A percentile compares a stretch with the other conserved stretches of the same genome.
Evolutionary conservation across 2,888 invertebrate species (phyloP).

Genomic region (Hymenopus coronatus): DNA sequence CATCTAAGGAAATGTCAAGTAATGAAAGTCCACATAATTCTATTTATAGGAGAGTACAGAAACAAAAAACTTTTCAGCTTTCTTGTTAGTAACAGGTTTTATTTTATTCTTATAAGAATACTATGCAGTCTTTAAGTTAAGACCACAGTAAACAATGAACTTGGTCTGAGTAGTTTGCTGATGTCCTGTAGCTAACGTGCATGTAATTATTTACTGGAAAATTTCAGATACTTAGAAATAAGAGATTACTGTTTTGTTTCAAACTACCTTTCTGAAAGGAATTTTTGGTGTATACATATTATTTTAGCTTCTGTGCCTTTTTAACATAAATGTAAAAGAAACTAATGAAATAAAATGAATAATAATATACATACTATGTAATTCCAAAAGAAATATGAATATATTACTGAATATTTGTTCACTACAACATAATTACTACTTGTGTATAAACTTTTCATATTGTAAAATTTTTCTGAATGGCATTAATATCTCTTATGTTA

Average conservation of each 20-base stretch:
- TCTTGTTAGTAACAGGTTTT: no score
- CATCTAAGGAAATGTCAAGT: no score
- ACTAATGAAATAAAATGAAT: not conserved
- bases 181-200: not conserved
- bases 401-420: not conserved
- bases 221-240: not conserved
- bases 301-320: constrained; percentile 14
- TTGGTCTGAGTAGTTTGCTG: not conserved
- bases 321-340: not conserved
- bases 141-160: not conserved
- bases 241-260: not conserved
- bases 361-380: not conserved
- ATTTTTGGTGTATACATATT: not conserved
- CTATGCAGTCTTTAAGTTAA: not conserved
- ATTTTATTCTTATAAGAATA: no score
- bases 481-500: not conserved
- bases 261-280: not conserved
- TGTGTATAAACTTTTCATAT: not conserved
- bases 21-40: no score
- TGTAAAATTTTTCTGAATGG: not conserved
- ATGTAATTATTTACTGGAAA: not conserved
- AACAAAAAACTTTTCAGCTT: no score
- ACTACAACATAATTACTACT: not conserved
- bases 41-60: no score
- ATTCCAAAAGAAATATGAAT: not conserved